Conservation (phyloP, 2,113 vertebrate genomes). For the Plecturocebus donacophilus region DNA sequence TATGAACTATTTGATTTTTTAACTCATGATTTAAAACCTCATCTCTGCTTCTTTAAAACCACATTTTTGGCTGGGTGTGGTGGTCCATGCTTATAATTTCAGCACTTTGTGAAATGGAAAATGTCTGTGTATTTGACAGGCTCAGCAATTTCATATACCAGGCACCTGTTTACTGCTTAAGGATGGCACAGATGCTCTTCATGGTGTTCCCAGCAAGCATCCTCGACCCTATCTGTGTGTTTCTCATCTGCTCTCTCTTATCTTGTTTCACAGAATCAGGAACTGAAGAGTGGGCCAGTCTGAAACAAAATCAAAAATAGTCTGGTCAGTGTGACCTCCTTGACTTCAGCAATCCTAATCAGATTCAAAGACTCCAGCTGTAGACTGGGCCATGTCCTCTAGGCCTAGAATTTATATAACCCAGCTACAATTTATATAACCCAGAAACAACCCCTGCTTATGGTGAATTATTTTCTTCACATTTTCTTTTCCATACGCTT, state of each 20-base stretch:
- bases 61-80: too few relatives aligned
- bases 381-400: rapidly evolving
- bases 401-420: too few relatives aligned
- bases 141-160: background rate
- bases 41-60: too few relatives aligned
- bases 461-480: background rate
- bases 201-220: background rate
- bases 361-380: background rate
- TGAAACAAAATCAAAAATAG: conserved; percentile 7
- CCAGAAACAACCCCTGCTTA: background rate
- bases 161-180: background rate
- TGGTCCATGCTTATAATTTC: too few relatives aligned
- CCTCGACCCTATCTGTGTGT: background rate
- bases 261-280: background rate
- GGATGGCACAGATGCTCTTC: background rate
- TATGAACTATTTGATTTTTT: too few relatives aligned
- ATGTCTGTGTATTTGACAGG: background rate
- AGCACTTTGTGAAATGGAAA: background rate
- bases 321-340: background rate
- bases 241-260: background rate
- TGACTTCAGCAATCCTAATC: background rate
- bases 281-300: background rate
- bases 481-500: background rate
- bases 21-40: too few relatives aligned
- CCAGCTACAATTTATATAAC: background rate